These are phyloP conservation scores for Cricetomys ansorgei DNA, from an alignment of 2,113 vertebrate genomes.

Conservation along the genomic window DNA sequence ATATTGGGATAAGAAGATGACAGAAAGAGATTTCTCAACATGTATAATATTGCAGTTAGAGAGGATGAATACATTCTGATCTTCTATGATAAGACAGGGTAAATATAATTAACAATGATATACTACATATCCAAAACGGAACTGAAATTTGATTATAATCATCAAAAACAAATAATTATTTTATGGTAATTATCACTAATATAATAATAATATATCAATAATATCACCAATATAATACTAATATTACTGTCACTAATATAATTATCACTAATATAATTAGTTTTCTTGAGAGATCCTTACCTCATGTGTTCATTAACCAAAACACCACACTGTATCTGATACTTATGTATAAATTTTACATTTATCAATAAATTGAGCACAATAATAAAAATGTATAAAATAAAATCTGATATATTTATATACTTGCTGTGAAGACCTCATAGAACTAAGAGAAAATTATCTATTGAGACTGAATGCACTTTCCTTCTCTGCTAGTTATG, in stretches of 20 bases:
- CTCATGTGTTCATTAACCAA: neutral
- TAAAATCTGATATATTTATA: neutral
- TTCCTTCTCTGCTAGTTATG: neutral
- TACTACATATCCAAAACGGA: neutral
- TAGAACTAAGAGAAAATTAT: neutral
- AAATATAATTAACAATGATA: neutral
- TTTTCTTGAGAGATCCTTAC: neutral
- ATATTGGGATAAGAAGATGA: neutral
- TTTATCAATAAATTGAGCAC: neutral
- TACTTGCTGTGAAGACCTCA: neutral
- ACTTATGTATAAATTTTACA: neutral
- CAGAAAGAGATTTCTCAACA: neutral
- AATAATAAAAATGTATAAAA: neutral
- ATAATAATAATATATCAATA: too few relatives aligned
- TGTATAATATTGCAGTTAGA: neutral
- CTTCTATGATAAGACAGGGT: rapidly evolving
- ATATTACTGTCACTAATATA: too few relatives aligned
- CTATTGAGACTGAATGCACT: neutral
- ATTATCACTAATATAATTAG: too few relatives aligned
- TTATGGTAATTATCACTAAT: too few relatives aligned
- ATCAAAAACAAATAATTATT: neutral
- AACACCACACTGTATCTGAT: neutral
- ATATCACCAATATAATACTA: too few relatives aligned
- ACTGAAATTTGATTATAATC: neutral
- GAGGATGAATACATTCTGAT: neutral